Evolutionary conservation across 2,888 invertebrate species (phyloP), one percentile per base, ranked within the genome.

Genomic region (Callimorpha dominula): DNA sequence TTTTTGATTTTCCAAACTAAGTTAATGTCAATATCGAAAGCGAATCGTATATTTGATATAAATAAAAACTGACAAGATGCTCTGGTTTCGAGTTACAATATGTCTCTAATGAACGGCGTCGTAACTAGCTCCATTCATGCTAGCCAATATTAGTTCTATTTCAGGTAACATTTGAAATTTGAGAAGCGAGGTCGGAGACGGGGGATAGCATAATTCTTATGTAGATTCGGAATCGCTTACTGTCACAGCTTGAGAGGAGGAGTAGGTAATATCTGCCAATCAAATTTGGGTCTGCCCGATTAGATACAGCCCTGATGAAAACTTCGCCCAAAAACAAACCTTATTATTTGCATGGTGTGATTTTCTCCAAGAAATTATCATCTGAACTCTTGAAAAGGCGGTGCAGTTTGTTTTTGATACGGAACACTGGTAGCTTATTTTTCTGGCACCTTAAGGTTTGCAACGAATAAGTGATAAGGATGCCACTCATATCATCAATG

Each of bases 111-210:
- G 84, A 83, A 82, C 76, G 12, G 20, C 46, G 66, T 52, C n/a
- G 83, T 83, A 82, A 82, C 82, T 76, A 82, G 84, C 79, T 2
- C 79, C 76, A 83, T 82, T 82, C 84, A 82, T 73, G 42, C 40
- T 0, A 3, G 20, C 31, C 17, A 40, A 50, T 65, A 68, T 73
- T 69, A 73, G 60, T 46, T 65, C 43, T 50, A 60, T 66, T 42
- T 14, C 15, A 67, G 67, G 63, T 72, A 54, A 46, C 14, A 46
- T 52, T 42, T 66, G 54, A 46, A 70, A 70, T 70, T 70, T 70
- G 54, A 65, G 65, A 50, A n/a, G 17, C 42, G 49, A 15, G 5
- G 2, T 31, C 12, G 31, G 6, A 5, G 20, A 20, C 31, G 31
- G 12, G 20, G 12, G 57, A 49, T 49, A 49, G 20, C n/a, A 20